Conservation (phyloP, 2,113 vertebrate genomes). For the Phodopus roborovskii region DNA sequence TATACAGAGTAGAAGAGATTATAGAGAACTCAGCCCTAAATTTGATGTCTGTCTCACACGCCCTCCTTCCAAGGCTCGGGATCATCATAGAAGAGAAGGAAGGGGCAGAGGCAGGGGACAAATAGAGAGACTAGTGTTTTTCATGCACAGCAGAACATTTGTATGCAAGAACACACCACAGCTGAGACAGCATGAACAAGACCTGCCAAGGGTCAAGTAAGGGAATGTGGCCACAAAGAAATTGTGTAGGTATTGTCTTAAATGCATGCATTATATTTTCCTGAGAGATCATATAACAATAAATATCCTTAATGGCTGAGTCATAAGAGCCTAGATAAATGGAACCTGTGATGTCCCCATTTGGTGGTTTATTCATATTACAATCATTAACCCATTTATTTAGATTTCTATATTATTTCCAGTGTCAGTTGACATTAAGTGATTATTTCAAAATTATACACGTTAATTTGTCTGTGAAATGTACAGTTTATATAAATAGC, state of each 20-base stretch:
- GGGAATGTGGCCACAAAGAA: neutral
- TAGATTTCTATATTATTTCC: neutral
- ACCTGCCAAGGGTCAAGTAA: neutral
- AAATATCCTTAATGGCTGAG: neutral
- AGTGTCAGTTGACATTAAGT: neutral
- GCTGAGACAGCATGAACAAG: neutral
- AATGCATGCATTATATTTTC: neutral
- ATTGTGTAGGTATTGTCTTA: neutral
- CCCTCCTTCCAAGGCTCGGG: neutral
- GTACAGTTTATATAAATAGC: neutral
- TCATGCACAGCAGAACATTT: neutral
- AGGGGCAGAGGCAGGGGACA: no score
- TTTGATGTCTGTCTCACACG: no score
- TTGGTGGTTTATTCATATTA: neutral
- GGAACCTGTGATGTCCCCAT: neutral
- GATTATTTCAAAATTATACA: slow-evolving; percentile 33
- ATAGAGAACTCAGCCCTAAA: neutral
- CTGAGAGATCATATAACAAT: neutral
- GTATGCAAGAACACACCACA: no score
- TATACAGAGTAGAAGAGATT: neutral
- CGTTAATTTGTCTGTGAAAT: neutral
- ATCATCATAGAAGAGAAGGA: no score
- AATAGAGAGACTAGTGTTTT: no score
- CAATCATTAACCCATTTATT: neutral
- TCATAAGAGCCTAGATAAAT: neutral